phyloP scores from a whole-genome alignment of 2,113 vertebrate species.

The Camelus dromedarius region DNA sequence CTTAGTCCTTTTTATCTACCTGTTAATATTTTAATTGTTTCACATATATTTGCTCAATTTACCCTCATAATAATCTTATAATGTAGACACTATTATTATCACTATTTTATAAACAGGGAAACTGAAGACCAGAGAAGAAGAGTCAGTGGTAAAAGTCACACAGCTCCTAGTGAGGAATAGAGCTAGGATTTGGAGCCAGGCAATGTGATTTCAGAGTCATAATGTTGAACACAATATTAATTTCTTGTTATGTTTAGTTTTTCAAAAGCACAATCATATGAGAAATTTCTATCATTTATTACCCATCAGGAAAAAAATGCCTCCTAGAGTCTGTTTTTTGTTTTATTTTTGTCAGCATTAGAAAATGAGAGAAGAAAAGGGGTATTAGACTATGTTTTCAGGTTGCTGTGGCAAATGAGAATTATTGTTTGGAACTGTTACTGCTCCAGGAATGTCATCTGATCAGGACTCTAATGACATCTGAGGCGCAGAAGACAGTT shows the following conservation, averaged over 20 bases:
- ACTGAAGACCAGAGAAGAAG: background rate
- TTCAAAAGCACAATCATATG: background rate
- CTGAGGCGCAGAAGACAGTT: background rate
- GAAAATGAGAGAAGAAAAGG: background rate
- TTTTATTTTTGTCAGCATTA: background rate
- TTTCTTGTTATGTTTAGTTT: slow-evolving; percentile 6
- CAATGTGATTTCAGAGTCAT: background rate
- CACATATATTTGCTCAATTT: background rate
- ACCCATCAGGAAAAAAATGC: background rate
- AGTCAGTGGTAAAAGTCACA: background rate
- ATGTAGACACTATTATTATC: background rate
- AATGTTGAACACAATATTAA: background rate
- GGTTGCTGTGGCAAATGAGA: background rate
- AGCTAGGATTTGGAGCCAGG: background rate
- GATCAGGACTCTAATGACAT: background rate
- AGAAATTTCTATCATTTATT: slow-evolving; percentile 28
- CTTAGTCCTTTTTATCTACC: background rate
- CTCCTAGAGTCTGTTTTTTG: background rate
- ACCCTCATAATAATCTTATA: background rate
- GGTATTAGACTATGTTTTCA: background rate
- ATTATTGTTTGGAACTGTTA: background rate
- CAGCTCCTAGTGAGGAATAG: background rate
- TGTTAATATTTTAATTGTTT: background rate
- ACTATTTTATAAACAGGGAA: background rate
- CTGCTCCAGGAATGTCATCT: background rate